Evolutionary conservation across 2,797 vertebrate species (phyloP).

Genomic region (Anomalospiza imberbis): DNA sequence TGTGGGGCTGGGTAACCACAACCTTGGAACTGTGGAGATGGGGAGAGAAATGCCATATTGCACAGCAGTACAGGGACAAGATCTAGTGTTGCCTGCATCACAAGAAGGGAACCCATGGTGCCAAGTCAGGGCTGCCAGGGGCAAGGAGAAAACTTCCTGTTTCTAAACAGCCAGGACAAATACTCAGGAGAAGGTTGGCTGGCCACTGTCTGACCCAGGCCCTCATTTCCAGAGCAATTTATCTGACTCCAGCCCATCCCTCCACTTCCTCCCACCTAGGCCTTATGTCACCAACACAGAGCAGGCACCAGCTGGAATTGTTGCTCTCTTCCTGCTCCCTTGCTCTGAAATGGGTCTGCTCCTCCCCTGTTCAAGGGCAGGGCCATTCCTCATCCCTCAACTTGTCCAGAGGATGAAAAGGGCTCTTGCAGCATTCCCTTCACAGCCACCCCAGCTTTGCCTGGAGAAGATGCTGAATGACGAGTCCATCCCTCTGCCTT

Average conservation of each 20-base stretch:
- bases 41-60: background rate
- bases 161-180: background rate
- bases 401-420: background rate
- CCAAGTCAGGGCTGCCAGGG: background rate
- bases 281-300: background rate
- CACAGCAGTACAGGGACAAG: background rate
- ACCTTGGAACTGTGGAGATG: background rate
- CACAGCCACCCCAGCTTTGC: background rate
- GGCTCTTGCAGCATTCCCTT: background rate
- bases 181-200: background rate
- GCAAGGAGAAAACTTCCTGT: background rate
- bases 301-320: background rate
- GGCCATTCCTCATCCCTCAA: background rate
- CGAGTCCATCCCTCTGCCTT: background rate
- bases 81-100: background rate
- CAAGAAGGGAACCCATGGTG: rapidly evolving
- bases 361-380: background rate
- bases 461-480: background rate
- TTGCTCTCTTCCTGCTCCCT: background rate
- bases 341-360: background rate
- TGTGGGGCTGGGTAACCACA: background rate
- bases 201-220: background rate
- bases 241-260: background rate
- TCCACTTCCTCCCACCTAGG: background rate
- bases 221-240: background rate